These are phyloP conservation scores for Synaphobranchus kaupii DNA, from an alignment of 2,797 vertebrate species.

Conservation along the genomic window DNA sequence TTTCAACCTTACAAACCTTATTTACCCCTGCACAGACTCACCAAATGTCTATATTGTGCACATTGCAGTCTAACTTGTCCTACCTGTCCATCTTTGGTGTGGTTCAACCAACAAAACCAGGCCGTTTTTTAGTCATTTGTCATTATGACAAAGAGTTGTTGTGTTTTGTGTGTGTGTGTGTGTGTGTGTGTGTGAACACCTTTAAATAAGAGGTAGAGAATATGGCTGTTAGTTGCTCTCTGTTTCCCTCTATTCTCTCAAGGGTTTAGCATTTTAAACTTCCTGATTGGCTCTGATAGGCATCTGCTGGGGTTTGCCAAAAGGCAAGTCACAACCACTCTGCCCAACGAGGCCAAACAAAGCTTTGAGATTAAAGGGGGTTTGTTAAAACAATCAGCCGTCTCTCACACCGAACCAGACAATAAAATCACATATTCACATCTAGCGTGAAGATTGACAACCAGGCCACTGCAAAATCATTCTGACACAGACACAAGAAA, in stretches of 20 bases:
- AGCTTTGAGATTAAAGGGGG: not conserved
- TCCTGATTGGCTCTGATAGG: not conserved
- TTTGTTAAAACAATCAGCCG: not conserved
- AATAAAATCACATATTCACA: not conserved
- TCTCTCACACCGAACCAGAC: not conserved
- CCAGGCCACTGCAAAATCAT: not conserved
- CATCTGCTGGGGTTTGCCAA: not conserved
- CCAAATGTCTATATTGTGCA: not conserved
- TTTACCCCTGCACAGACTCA: not conserved
- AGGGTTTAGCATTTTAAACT: conserved; percentile 13
- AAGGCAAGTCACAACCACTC: not conserved
- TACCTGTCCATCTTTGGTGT: conserved; percentile 46
- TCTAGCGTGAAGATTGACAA: not conserved
- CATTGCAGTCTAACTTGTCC: conserved; percentile 45
- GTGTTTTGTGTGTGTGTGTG: not conserved
- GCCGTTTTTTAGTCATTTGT: conserved; percentile 26
- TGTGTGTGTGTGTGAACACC: not conserved
- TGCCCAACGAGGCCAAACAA: not conserved
- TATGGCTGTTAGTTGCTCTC: not conserved
- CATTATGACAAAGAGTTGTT: conserved; percentile 34
- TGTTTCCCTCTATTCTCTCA: not conserved
- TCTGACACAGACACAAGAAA: not conserved
- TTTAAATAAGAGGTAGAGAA: not conserved
- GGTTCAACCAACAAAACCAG: conserved; percentile 48
- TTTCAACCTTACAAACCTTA: not conserved